Evolutionary conservation across 2,797 vertebrate genomes (phyloP), one percentile per base, ranked within the genome.

Genomic region (Poeciliopsis paucimaculata): DNA sequence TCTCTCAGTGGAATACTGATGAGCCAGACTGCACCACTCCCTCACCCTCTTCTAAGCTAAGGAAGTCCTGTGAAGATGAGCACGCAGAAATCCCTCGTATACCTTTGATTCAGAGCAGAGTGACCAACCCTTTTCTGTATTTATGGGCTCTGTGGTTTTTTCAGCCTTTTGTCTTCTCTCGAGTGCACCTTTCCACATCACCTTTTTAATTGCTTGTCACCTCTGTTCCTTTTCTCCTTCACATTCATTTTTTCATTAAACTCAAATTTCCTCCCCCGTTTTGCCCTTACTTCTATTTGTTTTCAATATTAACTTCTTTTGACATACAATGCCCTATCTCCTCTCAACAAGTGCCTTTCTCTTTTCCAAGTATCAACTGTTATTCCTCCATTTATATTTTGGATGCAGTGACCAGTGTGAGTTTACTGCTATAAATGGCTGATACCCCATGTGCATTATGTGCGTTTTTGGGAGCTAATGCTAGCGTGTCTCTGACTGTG

Each of bases 1-100:
- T 70, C 62, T 80, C 83, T 85, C 81, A n/a, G 72, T 88, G 88
- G 91, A 93, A 92, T 92, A 88, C 85, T 89, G 86, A 93, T 92
- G 89, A 91, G 88, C 77, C 78, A 46, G 88, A 92, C 90, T 92
- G 91, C 90, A 79, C 84, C 87, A 93, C 88, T 92, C 88, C 82
- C 80, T 90, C 72, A 28, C 75, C 81, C 87, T 89, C 81, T 88
- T 87, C 78, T 74, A 77, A 81, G 88, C 73, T 78, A 82, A 84
- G 82, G 70, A 86, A 76, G 79, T 88, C 90, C 81, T 85, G 74
- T 79, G 84, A 87, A 82, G 84, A 87, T 46, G n/a, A 88, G 79
- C 77, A 79, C 16, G 34, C 78, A 84, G 79, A 82, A 84, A 86
- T 86, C 82, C 75, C 82, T 75, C 43, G 76, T 82, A 82, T 77